Percentiles rank a stretch among this genome's conserved stretches.
These are phyloP conservation scores for Platichthys flesus DNA, from an alignment of 2,113 vertebrate species.

Conservation along the genomic window DNA sequence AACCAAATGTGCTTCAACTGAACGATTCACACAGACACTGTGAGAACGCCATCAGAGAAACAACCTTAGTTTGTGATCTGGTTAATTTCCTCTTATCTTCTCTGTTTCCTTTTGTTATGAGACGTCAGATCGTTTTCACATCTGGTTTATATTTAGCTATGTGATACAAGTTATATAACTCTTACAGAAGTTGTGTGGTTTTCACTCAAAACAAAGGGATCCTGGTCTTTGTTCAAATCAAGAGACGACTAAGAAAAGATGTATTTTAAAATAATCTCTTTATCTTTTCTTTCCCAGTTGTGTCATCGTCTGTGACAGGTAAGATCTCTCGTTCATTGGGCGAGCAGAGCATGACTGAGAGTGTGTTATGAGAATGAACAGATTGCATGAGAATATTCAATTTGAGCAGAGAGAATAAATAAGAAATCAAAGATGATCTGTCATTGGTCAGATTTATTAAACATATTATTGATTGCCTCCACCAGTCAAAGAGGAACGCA, in stretches of 20 bases:
- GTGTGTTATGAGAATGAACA: constrained; percentile 1
- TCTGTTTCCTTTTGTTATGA: constrained; percentile 8
- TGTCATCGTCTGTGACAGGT: constrained; percentile 68
- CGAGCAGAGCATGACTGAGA: neutral
- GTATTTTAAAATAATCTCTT: constrained; percentile 5
- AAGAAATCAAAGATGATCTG: neutral
- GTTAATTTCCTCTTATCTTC: constrained; percentile 28
- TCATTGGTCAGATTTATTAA: neutral
- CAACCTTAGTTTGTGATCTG: constrained; percentile 3
- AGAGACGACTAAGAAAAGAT: neutral
- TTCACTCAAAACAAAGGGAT: constrained; percentile 37
- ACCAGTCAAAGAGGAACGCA: constrained; percentile 70
- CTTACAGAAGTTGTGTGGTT: neutral
- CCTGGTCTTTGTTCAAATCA: constrained; percentile 11
- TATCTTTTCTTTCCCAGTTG: constrained; percentile 48
- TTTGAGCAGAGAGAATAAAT: neutral
- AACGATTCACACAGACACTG: neutral
- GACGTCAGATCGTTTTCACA: neutral
- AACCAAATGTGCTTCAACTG: constrained; percentile 13
- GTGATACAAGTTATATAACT: neutral
- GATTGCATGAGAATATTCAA: neutral
- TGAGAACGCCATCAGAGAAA: neutral
- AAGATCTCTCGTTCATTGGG: constrained; percentile 22
- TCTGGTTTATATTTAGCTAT: constrained; percentile 31
- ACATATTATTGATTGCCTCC: neutral